These are phyloP conservation scores for Lasioglossum zephyrum DNA, from an alignment of 2,888 invertebrate species.

Conservation along the genomic window DNA sequence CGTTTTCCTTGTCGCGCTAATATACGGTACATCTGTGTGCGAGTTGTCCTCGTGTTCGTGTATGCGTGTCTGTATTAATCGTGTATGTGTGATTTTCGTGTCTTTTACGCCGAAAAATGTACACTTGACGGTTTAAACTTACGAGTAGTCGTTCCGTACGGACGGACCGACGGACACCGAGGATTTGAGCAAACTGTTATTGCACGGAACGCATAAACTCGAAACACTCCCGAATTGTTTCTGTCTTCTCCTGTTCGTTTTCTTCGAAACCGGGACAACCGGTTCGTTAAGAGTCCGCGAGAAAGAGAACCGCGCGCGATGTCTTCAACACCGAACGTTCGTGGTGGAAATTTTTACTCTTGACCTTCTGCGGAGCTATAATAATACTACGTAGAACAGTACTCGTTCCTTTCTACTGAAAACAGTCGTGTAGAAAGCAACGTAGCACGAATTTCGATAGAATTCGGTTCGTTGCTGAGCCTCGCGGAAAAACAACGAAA, in stretches of 20 bases:
- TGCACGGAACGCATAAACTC: constrained; percentile 81
- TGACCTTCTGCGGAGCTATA: neutral
- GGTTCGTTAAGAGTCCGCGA: constrained; percentile 46
- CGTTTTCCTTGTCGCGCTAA: neutral
- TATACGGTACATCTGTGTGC: neutral
- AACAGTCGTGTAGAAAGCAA: neutral
- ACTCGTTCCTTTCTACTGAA: neutral
- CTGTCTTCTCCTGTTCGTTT: constrained; percentile 23
- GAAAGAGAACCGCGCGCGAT: constrained; percentile 29
- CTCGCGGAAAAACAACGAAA: neutral
- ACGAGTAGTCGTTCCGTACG: constrained; percentile 81
- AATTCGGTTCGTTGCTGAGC: neutral
- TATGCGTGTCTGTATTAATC: neutral
- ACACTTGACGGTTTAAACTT: constrained; percentile 65
- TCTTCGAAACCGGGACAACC: constrained; percentile 28
- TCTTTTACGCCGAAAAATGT: constrained; percentile 40
- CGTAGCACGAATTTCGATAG: neutral
- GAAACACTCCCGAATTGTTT: constrained; percentile 68
- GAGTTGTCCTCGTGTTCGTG: neutral
- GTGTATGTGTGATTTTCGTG: neutral
- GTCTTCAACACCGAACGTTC: constrained; percentile 12
- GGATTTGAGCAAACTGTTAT: constrained; percentile 83
- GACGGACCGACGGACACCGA: constrained; percentile 83
- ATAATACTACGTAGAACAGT: neutral
- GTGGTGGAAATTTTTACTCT: neutral